These are phyloP conservation scores for Elachura formosa DNA, from an alignment of 2,113 vertebrate species.

Conservation along the genomic window DNA sequence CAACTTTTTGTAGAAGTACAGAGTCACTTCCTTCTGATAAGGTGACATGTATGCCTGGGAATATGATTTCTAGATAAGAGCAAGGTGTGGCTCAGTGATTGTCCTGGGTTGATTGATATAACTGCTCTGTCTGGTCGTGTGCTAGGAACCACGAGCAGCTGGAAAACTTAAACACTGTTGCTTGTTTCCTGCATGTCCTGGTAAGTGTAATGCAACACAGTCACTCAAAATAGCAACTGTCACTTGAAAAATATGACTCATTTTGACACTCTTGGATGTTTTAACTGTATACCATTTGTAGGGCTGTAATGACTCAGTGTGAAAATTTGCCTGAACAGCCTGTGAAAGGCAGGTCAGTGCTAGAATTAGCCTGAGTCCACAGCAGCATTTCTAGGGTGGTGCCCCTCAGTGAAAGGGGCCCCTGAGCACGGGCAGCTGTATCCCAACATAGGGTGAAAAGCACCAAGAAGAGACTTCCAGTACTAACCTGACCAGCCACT, in stretches of 20 bases:
- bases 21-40: background rate
- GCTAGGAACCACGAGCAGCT: background rate
- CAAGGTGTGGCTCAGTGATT: background rate
- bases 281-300: background rate
- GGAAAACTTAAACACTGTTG: background rate
- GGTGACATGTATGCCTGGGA: background rate
- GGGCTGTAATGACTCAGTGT: background rate
- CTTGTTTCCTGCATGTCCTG: background rate
- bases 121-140: background rate
- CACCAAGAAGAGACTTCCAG: conserved; percentile 56
- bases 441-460: conserved; percentile 29
- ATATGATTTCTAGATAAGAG: background rate
- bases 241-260: conserved; percentile 15
- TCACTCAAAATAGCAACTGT: conserved; percentile 5
- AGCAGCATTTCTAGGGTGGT: background rate
- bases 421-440: conserved; percentile 5
- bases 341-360: background rate
- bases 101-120: no score
- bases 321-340: background rate
- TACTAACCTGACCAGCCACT: conserved; percentile 36
- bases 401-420: background rate
- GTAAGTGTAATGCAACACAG: background rate
- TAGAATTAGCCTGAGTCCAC: background rate
- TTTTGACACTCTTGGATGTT: background rate
- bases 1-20: background rate